Percentiles rank a stretch among this genome's conserved stretches.
Conservation (phyloP, 2,888 invertebrate species). For the Linnaemya vulpina region DNA sequence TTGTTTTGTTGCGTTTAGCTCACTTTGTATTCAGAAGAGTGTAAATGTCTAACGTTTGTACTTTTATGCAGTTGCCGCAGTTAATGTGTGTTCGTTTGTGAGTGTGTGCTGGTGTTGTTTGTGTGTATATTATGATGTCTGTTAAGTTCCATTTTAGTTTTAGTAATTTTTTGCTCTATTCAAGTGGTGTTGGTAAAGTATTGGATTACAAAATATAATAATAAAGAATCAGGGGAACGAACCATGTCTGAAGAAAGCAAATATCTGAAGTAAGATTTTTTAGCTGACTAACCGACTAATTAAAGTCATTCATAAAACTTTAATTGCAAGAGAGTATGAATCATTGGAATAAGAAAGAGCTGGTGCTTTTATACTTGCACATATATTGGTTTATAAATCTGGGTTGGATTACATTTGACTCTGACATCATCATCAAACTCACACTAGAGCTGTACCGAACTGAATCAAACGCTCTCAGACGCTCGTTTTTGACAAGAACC, state of each 20-base stretch:
- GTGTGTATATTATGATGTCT: constrained; percentile 26
- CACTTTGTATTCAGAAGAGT: constrained; percentile 43
- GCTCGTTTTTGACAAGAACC: no score
- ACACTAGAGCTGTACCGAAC: no score
- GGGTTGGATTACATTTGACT: no score
- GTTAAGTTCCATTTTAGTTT: constrained; percentile 24
- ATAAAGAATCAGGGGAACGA: constrained; percentile 36
- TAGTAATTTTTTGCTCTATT: constrained; percentile 13
- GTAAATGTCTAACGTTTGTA: constrained; percentile 51
- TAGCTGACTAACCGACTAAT: no score
- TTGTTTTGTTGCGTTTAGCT: constrained; percentile 53
- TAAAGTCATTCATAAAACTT: no score
- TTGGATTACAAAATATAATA: constrained; percentile 43
- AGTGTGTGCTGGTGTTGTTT: no score
- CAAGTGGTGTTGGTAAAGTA: constrained; percentile 10
- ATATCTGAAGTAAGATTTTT: not conserved
- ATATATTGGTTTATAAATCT: no score
- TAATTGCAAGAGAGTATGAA: no score
- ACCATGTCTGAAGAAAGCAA: not conserved
- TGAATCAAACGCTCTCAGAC: no score
- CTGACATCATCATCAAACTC: no score
- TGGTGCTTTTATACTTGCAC: no score
- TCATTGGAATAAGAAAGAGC: no score
- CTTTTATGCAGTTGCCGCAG: not conserved
- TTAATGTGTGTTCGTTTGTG: not conserved